Conservation (phyloP, 2,888 invertebrate genomes). For the Cerastis rubricosa region DNA sequence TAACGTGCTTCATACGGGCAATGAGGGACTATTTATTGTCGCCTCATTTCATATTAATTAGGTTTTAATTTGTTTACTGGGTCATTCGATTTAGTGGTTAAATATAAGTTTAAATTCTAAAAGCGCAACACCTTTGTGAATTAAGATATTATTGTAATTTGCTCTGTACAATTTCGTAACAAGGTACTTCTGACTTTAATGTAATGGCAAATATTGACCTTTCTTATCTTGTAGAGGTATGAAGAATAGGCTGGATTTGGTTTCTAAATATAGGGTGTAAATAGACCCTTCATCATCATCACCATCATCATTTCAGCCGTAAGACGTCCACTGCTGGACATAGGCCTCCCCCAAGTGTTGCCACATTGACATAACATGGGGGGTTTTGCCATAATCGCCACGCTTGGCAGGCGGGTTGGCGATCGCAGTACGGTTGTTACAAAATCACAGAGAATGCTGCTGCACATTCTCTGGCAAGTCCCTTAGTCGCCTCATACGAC, state of each 20-base stretch:
- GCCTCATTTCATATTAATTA: constrained; percentile 32
- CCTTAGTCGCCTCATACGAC: too few relatives aligned
- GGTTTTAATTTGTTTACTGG: constrained; percentile 4
- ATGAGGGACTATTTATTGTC: constrained; percentile 25
- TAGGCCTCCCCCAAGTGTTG: too few relatives aligned
- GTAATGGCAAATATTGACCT: neutral
- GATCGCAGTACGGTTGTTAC: too few relatives aligned
- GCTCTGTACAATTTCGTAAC: neutral
- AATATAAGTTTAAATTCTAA: neutral
- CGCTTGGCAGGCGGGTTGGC: too few relatives aligned
- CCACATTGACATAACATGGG: too few relatives aligned
- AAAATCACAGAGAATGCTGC: too few relatives aligned
- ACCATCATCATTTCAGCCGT: too few relatives aligned
- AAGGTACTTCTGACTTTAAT: neutral
- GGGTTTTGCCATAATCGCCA: too few relatives aligned
- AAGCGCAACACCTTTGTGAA: neutral
- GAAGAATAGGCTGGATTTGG: neutral
- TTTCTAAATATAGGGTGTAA: neutral
- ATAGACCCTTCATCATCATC: too few relatives aligned
- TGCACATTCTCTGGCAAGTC: too few relatives aligned
- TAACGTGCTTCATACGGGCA: constrained; percentile 16
- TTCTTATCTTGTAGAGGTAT: neutral
- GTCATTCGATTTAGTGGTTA: constrained; percentile 1
- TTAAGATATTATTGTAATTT: neutral
- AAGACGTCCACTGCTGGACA: too few relatives aligned